Evolutionary conservation across 2,888 invertebrate genomes (phyloP).

Genomic region (Eristalis tenax): DNA sequence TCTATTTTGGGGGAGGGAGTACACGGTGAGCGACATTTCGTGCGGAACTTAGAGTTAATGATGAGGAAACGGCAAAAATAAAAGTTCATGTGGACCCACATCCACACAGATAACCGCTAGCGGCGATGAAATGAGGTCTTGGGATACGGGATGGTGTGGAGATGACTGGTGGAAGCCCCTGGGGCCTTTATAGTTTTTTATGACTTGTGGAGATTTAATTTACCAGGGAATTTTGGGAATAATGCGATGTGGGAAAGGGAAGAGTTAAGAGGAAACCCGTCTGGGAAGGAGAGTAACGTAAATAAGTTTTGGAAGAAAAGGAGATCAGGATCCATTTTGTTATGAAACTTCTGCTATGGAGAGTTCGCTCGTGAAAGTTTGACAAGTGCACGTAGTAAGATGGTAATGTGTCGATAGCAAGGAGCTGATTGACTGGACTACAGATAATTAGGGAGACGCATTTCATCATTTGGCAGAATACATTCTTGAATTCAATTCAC

Average conservation of each 20-base stretch:
- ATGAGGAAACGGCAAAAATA: slow-evolving; percentile 29
- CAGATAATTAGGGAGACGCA: no score
- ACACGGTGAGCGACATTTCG: neutral
- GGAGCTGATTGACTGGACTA: no score
- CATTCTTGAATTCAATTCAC: no score
- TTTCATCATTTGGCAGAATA: no score
- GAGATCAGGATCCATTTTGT: no score
- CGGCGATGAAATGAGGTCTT: neutral
- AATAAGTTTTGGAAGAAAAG: neutral
- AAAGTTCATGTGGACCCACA: slow-evolving; percentile 10
- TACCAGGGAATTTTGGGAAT: neutral
- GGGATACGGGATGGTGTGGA: neutral
- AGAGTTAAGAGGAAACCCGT: neutral
- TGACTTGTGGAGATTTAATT: slow-evolving; percentile 41
- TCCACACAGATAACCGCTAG: neutral
- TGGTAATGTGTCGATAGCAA: neutral
- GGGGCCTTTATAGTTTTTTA: slow-evolving; percentile 12
- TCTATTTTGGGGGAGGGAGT: neutral
- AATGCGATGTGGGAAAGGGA: neutral
- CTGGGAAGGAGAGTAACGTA: neutral
- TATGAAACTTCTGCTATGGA: neutral
- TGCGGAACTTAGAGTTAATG: slow-evolving; percentile 45
- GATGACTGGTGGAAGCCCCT: neutral
- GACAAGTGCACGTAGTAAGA: neutral
- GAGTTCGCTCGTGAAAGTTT: neutral